Evolutionary conservation across 2,888 invertebrate genomes (phyloP).

Genomic region (Ferrisia virgata): DNA sequence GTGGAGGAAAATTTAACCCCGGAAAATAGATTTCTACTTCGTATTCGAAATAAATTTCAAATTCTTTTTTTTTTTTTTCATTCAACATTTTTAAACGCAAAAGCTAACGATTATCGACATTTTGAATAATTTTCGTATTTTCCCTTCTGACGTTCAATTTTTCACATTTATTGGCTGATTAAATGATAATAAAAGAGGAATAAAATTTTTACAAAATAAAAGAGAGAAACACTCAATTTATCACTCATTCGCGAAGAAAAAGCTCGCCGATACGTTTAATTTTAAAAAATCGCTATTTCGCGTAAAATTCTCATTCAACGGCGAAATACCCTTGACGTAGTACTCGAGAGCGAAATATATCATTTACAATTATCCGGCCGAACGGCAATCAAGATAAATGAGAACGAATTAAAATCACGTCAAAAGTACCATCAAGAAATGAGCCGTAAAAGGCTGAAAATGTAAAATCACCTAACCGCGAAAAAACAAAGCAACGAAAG

Average conservation of each 20-base stretch:
- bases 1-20: too few relatives aligned
- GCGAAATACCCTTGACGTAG: neutral
- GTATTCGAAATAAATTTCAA: too few relatives aligned
- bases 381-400: slow-evolving; percentile 23
- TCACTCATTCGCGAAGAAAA: neutral
- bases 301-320: neutral
- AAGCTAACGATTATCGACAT: too few relatives aligned
- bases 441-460: neutral
- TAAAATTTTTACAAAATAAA: neutral
- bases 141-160: too few relatives aligned
- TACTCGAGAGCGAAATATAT: neutral
- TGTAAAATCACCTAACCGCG: slow-evolving; percentile 15
- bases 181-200: neutral
- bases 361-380: neutral
- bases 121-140: too few relatives aligned
- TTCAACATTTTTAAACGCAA: too few relatives aligned
- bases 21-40: too few relatives aligned
- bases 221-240: neutral
- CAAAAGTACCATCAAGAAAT: slow-evolving; percentile 6
- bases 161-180: neutral
- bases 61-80: too few relatives aligned
- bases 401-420: slow-evolving; percentile 13
- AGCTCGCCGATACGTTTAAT: neutral
- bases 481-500: slow-evolving; percentile 1
- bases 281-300: neutral